Evolutionary conservation across 2,113 vertebrate genomes (phyloP), one percentile per base, ranked within the genome.

Genomic region (Phycodurus eques): DNA sequence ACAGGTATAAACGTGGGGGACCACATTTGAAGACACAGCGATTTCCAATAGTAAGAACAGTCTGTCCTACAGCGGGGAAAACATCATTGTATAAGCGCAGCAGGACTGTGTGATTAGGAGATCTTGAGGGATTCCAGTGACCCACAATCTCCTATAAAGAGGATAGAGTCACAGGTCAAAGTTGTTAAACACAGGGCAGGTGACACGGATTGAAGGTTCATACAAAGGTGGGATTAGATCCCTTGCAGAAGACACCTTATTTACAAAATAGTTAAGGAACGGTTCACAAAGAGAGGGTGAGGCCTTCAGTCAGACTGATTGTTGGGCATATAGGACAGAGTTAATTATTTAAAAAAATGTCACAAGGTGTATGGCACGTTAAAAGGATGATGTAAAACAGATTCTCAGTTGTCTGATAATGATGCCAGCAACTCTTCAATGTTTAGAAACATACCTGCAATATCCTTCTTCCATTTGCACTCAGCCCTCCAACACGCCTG

Each of bases 111-210:
- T 57, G 20, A n/a, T n/a, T 57, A 27, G n/a, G 9, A 31, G 57
- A 4, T 59, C 27, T 11, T 33, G 57, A 31, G 57, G 27, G 11
- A 22, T 59, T 33, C 27, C 14, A 14, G 57, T 15, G 27, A 59
- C 57, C 27, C 57, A 14, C 57, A 59, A 59, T 53, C 49, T 53
- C 57, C 27, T 59, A 22, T 59, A 59, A 59, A 59, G 57, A 59
- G 54, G 54, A 56, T 56, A n/a, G 15, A 53, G 9, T 56, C 57
- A 6, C 8, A 31, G 27, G 1, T 59, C 57, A 59, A 59, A 31
- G 5, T 15, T 4, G 11, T 59, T 59, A 33, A 6, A 59, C 14
- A 5, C 4, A 31, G 56, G 27, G 12, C 27, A 6, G 12, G 27
- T 27, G 27, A 59, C 22, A 20, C 11, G 56, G 57, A 59, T 59